Base-by-base conservation (phyloP, 2,797 vertebrate genomes). In the Catamblyrhynchus diadema region DNA sequence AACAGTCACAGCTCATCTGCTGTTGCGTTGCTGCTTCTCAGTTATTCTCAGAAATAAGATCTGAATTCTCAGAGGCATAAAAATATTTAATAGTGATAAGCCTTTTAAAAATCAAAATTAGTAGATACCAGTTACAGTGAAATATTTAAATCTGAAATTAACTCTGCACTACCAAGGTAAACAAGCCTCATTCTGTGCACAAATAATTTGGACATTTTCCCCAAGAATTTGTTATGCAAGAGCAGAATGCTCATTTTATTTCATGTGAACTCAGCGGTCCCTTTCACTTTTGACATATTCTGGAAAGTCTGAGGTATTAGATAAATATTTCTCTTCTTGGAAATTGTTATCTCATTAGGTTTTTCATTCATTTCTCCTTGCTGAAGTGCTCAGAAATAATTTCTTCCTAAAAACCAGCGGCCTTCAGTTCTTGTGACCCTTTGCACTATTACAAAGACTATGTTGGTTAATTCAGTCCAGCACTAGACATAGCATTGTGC, bases 291-390 rank as follows among this genome's bases (percentile, higher is more conserved):
- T 94, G 35, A 35, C 28, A 37, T 28, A 50, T 82, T 94, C 91
- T 92, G 30, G 33, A 93, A 72, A 19, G 10, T 57, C 59, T 90
- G 57, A 93, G 89, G 60, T 75, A 82, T 32, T 23, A 57, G 53
- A 33, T 48, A 82, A 80, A 33, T 23, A 35, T 60, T 74, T 80
- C 28, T 84, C 22, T 69, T 88, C 45, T 86, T 94, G 60, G 44
- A 89, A 62, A 44, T 78, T 35, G 42, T 90, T 87, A 86, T 24
- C 33, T 80, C 47, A 78, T 51, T 62, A 67, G 56, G 32, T 82
- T 97, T 96, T 95, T 86, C 56, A 67, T 95, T 91, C 27, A 8
- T 89, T 93, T 95, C 88, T 96, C 48, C 64, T 86, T 93, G 56
- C 73, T 92, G 66, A 92, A 79, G 54, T 54, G 35, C 45, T 91